Evolutionary conservation across 2,113 vertebrate genomes (phyloP).

Genomic region (Bolborhynchus lineola): DNA sequence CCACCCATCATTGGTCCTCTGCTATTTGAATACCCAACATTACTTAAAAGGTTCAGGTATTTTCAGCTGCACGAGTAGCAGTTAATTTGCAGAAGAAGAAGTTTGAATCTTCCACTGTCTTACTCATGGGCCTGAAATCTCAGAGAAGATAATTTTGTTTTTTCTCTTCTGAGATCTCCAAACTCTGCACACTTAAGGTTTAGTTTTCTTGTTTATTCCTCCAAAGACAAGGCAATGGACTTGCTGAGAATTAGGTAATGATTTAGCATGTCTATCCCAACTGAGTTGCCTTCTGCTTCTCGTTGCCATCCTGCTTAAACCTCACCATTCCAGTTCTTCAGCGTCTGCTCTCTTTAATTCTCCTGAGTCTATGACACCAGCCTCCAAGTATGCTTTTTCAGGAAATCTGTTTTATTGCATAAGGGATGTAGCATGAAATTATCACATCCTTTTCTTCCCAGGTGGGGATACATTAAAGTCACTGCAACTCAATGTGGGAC

Average conservation of each 20-base stretch:
- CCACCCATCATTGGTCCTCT: not conserved
- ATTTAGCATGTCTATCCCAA: not conserved
- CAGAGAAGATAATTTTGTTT: not conserved
- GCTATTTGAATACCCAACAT: not conserved
- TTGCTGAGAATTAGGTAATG: not conserved
- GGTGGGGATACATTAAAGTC: not conserved
- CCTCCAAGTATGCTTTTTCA: not conserved
- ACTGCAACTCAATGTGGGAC: not conserved
- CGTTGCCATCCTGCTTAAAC: not conserved
- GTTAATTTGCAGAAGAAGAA: not conserved
- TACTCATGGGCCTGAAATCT: not conserved
- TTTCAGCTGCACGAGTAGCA: not conserved
- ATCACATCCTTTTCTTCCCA: not conserved
- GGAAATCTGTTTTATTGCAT: not conserved
- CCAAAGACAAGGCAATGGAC: not conserved
- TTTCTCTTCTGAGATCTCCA: not conserved
- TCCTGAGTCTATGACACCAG: not conserved
- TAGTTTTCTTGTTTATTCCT: not conserved
- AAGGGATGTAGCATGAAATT: not conserved
- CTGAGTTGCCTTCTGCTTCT: not conserved
- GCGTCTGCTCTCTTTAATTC: not conserved
- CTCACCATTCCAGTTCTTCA: not conserved
- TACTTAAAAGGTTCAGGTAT: not conserved
- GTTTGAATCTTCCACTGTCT: not conserved
- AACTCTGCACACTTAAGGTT: not conserved